Percentiles rank a stretch among this genome's conserved stretches.
phyloP scores from a whole-genome alignment of 35 echinoderm and acorn worm species.

The Chiridota heheva region DNA sequence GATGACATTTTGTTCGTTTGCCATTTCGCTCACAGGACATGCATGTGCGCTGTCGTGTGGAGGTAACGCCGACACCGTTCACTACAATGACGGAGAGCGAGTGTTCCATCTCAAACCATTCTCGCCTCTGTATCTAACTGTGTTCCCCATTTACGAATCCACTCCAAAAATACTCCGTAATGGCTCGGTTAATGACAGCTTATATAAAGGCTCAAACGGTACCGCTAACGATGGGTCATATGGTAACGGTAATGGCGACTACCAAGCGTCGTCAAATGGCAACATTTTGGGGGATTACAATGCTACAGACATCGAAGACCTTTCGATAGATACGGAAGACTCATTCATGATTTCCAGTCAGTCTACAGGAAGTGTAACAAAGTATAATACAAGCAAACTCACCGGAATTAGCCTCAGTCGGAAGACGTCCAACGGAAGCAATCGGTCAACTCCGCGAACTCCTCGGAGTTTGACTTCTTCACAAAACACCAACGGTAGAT shows the following conservation, averaged over 20 bases:
- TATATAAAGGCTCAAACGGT: too few relatives aligned
- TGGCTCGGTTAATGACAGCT: too few relatives aligned
- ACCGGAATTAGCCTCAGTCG: constrained; percentile 42
- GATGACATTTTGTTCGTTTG: too few relatives aligned
- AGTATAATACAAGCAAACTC: constrained; percentile 64
- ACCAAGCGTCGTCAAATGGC: constrained; percentile 26
- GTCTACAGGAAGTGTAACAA: constrained; percentile 67
- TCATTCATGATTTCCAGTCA: constrained; percentile 49
- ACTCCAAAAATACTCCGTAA: neutral
- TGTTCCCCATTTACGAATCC: constrained; percentile 58
- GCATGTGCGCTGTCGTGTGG: constrained; percentile 86
- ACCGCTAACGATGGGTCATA: constrained; percentile 24
- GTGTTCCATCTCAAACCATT: constrained; percentile 91
- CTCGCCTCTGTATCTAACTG: constrained; percentile 90
- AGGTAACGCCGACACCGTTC: constrained; percentile 70
- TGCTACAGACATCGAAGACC: neutral
- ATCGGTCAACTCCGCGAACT: neutral
- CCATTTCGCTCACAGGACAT: constrained; percentile 60
- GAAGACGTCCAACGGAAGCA: constrained; percentile 32
- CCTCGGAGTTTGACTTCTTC: too few relatives aligned
- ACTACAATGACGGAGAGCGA: constrained; percentile 86
- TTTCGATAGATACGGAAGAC: constrained; percentile 27
- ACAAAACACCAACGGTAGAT: constrained; percentile 23
- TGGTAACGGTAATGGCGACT: constrained; percentile 27
- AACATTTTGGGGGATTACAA: neutral